These are phyloP conservation scores for Desoria tigrina DNA, from an alignment of 2,888 invertebrate genomes.

Conservation along the genomic window DNA sequence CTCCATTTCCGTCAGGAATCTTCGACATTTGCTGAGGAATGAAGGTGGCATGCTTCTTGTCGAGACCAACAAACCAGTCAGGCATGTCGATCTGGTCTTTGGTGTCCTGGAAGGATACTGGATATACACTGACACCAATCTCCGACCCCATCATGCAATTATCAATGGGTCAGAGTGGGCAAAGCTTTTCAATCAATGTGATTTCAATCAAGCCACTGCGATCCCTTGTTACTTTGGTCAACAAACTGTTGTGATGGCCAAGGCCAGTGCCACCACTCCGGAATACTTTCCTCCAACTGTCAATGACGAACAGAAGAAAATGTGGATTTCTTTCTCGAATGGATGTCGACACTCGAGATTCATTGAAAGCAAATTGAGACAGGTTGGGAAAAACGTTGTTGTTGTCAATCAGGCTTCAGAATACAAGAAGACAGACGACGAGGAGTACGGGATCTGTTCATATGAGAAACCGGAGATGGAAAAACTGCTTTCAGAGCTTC, in stretches of 20 bases:
- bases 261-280: constrained; percentile 3
- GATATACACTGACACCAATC: constrained; percentile 26
- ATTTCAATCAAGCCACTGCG: background rate
- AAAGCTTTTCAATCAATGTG: constrained; percentile 1
- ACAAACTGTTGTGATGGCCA: constrained; percentile 5
- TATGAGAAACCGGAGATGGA: constrained; percentile 23
- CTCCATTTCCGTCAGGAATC: background rate
- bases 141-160: constrained; percentile 14
- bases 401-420: background rate
- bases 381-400: constrained; percentile 13
- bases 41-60: background rate
- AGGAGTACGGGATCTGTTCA: constrained; percentile 23
- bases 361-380: constrained; percentile 5
- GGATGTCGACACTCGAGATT: constrained; percentile 1
- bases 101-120: constrained; percentile 26
- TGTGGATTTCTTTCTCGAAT: constrained; percentile 1
- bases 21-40: constrained; percentile 7
- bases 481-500: constrained; percentile 12
- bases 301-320: background rate
- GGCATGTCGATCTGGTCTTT: constrained; percentile 15
- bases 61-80: constrained; percentile 4
- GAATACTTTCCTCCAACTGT: background rate
- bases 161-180: constrained; percentile 13
- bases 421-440: background rate
- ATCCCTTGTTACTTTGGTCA: constrained; percentile 7